These are phyloP conservation scores for Coendou prehensilis DNA, from an alignment of 2,797 vertebrate species.

Conservation along the genomic window DNA sequence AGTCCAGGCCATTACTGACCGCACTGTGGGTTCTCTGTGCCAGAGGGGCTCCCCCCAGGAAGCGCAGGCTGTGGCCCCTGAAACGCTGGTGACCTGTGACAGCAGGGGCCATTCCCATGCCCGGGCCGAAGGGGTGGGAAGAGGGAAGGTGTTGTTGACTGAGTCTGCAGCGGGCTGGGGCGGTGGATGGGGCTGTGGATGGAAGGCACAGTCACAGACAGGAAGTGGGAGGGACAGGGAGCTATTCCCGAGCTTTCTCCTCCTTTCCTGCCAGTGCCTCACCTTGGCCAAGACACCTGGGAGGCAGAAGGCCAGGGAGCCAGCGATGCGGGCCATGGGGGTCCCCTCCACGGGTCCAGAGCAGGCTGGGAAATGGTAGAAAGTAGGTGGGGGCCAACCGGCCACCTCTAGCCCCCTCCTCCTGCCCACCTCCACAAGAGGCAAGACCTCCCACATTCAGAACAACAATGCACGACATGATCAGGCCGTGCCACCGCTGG, in stretches of 20 bases:
- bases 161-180: neutral
- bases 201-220: neutral
- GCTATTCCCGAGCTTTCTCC: neutral
- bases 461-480: neutral
- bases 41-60: neutral
- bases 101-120: too few relatives aligned
- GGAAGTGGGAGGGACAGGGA: neutral
- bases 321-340: too few relatives aligned
- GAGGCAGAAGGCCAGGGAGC: neutral
- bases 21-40: neutral
- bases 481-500: neutral
- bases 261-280: neutral
- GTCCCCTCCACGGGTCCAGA: neutral
- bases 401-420: neutral
- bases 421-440: neutral
- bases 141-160: neutral
- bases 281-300: neutral
- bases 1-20: rapidly evolving
- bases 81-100: neutral
- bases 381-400: neutral
- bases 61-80: neutral
- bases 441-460: neutral
- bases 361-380: neutral
- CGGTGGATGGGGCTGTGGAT: neutral
- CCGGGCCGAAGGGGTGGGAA: too few relatives aligned